Evolutionary conservation across 2,797 vertebrate genomes (phyloP), one percentile per base, ranked within the genome.

Genomic region (Hylomyscus alleni): DNA sequence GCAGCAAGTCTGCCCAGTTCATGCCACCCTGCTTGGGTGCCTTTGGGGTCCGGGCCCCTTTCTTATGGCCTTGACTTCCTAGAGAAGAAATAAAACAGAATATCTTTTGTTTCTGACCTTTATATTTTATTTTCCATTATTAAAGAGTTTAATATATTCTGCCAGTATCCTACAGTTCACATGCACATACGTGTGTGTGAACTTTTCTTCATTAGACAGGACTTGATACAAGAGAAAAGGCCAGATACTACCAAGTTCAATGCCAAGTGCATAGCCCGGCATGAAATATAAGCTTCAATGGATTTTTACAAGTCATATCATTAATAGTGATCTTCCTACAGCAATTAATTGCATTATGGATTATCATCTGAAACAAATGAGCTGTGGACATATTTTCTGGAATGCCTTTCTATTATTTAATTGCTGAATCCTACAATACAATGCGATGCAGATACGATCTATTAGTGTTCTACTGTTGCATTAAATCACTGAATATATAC

Each of bases 1-100:
- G 99, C 95, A 99, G 99, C 84, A 99, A 99, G 96, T 99, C 99
- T 73, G 99, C 99, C 99, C 99, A 99, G 98, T 99, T 99, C 99
- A 99, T 99, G 93, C 99, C 99, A 91, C 98, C 99, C 98, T 99
- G 99, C 98, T 99, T 99, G 82, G 99, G 98, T 94, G 99, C 98
- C 98, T 99, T 99, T 73, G 99, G 99, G 86, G 99, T 99, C 14
- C 99, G 99, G 58, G 99, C 98, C 95, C 99, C 99, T 97, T 99
- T 99, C 98, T 99, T 99, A 96, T 99, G 99, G 97, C 99, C 99
- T 99, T 99, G 99, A 98, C 99, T 99, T 96, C 99, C 99, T 99
- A 87, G 98, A 98, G 96, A 95, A 95, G 9, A 98, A 97, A 97
- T 60, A 80, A 37, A 90, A 97, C 34, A 11, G 50, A 93, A 93